A percentile compares a stretch with the other conserved stretches of the same genome.
Conservation (phyloP, 1,140 invertebrate species). For the Eupeodes corollae region DNA sequence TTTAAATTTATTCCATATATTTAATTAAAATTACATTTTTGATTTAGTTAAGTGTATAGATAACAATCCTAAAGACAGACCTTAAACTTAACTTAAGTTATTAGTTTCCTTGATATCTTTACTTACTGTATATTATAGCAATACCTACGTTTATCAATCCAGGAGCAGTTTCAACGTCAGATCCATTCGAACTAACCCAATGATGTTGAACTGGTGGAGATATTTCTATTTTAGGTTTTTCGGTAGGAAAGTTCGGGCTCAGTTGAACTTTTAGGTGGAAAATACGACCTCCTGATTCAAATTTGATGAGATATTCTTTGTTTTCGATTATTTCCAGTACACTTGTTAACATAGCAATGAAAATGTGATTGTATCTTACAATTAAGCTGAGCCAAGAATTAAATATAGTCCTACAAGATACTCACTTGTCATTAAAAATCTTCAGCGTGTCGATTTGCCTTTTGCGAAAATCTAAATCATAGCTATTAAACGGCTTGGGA, state of each 20-base stretch:
- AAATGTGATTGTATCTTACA: constrained; percentile 1
- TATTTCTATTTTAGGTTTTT: constrained; percentile 57
- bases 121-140: constrained; percentile 1
- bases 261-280: constrained; percentile 53
- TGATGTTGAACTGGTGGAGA: constrained; percentile 52
- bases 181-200: constrained; percentile 54
- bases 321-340: constrained; percentile 57
- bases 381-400: not conserved
- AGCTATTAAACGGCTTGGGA: not conserved
- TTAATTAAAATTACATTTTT: not conserved
- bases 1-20: not conserved
- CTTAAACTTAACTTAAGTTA: too few species aligned
- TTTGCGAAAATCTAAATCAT: constrained; percentile 34
- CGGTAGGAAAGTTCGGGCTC: constrained; percentile 57
- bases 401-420: not conserved
- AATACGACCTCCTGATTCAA: constrained; percentile 47
- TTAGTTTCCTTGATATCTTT: too few species aligned
- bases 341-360: constrained; percentile 36
- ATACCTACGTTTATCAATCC: constrained; percentile 55
- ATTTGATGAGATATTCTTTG: constrained; percentile 58
- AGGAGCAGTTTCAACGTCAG: constrained; percentile 55
- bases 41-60: not conserved
- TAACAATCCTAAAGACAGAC: too few species aligned
- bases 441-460: constrained; percentile 61
- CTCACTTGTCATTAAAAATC: constrained; percentile 51